A percentile compares a stretch with the other conserved stretches of the same genome.
phyloP scores from a whole-genome alignment of 1,140 invertebrate genomes.

The Drosophila rufa region DNA sequence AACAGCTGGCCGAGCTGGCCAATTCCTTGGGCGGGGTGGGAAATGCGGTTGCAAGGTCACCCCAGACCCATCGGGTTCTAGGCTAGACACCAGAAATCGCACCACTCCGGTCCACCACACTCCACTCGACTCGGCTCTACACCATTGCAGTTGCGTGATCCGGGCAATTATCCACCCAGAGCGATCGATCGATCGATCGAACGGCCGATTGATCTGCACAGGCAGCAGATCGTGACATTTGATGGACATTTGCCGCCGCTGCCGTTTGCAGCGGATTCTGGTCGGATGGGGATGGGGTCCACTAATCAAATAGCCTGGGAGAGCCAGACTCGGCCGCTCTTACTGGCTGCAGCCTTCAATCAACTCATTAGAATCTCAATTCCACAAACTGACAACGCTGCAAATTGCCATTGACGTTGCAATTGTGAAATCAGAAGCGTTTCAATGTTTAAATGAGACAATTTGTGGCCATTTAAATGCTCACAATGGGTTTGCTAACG shows the following conservation, averaged over 20 bases:
- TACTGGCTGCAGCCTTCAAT: conserved; percentile 49
- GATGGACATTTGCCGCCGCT: conserved; percentile 80
- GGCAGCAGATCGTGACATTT: conserved; percentile 78
- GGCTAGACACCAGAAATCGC: conserved; percentile 24
- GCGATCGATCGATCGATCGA: conserved; percentile 50
- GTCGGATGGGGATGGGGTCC: conserved; percentile 43
- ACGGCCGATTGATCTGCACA: conserved; percentile 71
- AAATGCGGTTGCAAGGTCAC: conserved; percentile 72
- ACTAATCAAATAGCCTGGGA: conserved; percentile 67
- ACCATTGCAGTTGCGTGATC: conserved; percentile 63
- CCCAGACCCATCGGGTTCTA: conserved; percentile 25
- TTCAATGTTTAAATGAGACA: conserved; percentile 75
- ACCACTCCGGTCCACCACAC: conserved; percentile 5
- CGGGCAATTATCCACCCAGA: conserved; percentile 63
- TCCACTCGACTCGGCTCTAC: conserved; percentile 4
- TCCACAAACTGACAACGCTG: conserved; percentile 60
- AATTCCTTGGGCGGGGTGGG: conserved; percentile 46
- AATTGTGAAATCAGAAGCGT: conserved; percentile 78
- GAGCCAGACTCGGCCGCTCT: conserved; percentile 7
- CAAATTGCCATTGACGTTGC: conserved; percentile 78
- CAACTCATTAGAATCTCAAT: conserved; percentile 82
- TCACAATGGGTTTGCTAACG: neutral
- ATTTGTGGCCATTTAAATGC: conserved; percentile 52
- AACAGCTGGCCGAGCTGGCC: conserved; percentile 45
- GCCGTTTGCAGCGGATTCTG: conserved; percentile 55